Percentiles rank a stretch among this genome's conserved stretches.
These are phyloP conservation scores for Pectinophora gossypiella DNA, from an alignment of 1,140 invertebrate genomes.

Conservation along the genomic window DNA sequence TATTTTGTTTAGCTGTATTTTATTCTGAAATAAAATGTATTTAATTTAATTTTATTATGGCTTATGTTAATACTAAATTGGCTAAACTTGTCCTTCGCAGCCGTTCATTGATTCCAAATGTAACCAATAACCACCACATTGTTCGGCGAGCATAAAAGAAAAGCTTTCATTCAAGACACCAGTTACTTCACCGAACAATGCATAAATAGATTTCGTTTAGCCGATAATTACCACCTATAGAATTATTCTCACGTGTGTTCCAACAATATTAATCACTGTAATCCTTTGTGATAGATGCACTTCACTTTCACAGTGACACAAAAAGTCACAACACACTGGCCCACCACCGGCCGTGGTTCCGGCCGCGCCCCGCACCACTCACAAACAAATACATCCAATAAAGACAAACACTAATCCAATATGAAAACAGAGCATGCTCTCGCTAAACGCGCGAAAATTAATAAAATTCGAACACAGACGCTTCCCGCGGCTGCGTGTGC, in stretches of 20 bases:
- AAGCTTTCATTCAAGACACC: too few species aligned
- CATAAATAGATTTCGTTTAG: background rate
- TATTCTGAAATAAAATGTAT: too few species aligned
- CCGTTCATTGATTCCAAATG: background rate
- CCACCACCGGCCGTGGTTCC: background rate
- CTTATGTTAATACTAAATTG: too few species aligned
- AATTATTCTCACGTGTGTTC: constrained; percentile 34
- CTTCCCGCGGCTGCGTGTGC: constrained; percentile 41
- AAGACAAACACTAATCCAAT: constrained; percentile 1
- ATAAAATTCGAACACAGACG: constrained; percentile 35
- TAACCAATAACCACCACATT: background rate
- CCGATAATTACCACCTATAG: background rate
- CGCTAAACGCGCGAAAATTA: constrained; percentile 35
- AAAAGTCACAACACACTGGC: constrained; percentile 12
- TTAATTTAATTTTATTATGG: too few species aligned
- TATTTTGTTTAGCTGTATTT: too few species aligned
- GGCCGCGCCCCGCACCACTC: background rate
- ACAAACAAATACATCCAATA: background rate
- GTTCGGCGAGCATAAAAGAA: too few species aligned
- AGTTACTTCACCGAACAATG: too few species aligned
- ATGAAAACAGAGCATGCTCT: background rate
- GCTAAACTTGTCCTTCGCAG: background rate
- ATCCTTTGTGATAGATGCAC: constrained; percentile 39
- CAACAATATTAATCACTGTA: constrained; percentile 47
- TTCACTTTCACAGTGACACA: constrained; percentile 44